These are phyloP conservation scores for Penaeus indicus DNA, from an alignment of 1,140 invertebrate species.

Conservation along the genomic window DNA sequence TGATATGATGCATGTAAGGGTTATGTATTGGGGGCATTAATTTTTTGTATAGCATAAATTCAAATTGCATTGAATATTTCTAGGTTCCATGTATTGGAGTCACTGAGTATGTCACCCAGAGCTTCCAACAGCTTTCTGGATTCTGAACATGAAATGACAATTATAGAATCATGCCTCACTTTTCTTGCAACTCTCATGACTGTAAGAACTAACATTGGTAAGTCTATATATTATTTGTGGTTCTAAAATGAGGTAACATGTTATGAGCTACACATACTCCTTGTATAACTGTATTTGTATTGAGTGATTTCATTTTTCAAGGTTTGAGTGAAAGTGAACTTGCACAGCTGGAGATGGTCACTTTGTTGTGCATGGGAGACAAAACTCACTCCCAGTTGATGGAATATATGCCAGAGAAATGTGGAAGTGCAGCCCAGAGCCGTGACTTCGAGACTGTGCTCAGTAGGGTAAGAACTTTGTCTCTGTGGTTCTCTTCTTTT, in stretches of 20 bases:
- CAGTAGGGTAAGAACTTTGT: slow-evolving; percentile 74
- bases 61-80: neutral
- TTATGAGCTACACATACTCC: neutral
- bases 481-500: neutral
- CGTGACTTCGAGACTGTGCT: slow-evolving; percentile 90
- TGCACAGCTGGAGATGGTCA: slow-evolving; percentile 91
- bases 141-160: slow-evolving; percentile 84
- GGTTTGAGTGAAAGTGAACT: slow-evolving; percentile 80
- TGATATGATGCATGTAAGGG: neutral
- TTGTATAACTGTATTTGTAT: too few relatives aligned
- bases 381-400: slow-evolving; percentile 95
- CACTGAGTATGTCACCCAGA: slow-evolving; percentile 84
- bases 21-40: neutral
- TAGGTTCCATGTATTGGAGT: slow-evolving; percentile 75
- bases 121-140: slow-evolving; percentile 76
- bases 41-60: neutral
- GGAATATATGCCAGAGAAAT: slow-evolving; percentile 95
- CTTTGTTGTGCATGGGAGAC: slow-evolving; percentile 90
- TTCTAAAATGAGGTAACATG: neutral
- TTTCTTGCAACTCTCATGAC: slow-evolving; percentile 91
- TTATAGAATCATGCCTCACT: slow-evolving; percentile 93
- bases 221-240: slow-evolving; percentile 61
- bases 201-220: slow-evolving; percentile 90
- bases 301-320: slow-evolving; percentile 67
- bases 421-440: slow-evolving; percentile 86